phyloP scores from a whole-genome alignment of 2,797 vertebrate genomes.

The Acanthiza pusilla region DNA sequence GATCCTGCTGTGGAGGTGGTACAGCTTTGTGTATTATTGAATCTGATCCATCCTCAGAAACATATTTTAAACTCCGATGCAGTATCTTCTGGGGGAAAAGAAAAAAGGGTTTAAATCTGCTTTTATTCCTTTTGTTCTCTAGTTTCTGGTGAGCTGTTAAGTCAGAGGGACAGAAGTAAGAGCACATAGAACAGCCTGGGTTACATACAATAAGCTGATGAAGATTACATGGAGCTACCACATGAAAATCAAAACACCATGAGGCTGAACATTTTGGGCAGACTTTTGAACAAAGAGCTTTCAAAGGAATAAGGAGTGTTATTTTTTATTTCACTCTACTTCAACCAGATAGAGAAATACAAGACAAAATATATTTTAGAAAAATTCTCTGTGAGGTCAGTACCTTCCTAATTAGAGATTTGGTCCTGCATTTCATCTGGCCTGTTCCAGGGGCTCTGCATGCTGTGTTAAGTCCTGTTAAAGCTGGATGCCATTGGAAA shows the following conservation, averaged over 20 bases:
- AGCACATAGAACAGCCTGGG: neutral
- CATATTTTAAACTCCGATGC: neutral
- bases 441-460: neutral
- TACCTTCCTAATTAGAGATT: neutral
- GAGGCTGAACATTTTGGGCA: neutral
- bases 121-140: neutral
- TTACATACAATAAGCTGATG: neutral
- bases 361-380: neutral
- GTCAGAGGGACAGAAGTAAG: neutral
- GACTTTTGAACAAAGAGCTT: neutral
- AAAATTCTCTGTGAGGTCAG: neutral
- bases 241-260: neutral
- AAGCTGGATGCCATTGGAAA: neutral
- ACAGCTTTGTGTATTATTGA: neutral
- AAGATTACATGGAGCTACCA: neutral
- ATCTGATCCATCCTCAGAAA: neutral
- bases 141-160: neutral
- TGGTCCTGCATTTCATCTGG: neutral
- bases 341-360: neutral
- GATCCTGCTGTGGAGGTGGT: neutral
- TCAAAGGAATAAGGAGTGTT: neutral
- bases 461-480: neutral
- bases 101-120: neutral
- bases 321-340: neutral
- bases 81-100: neutral